A percentile compares a stretch with the other conserved stretches of the same genome.
These are phyloP conservation scores for Rissa tridactyla DNA, from an alignment of 2,113 vertebrate species.

Conservation along the genomic window DNA sequence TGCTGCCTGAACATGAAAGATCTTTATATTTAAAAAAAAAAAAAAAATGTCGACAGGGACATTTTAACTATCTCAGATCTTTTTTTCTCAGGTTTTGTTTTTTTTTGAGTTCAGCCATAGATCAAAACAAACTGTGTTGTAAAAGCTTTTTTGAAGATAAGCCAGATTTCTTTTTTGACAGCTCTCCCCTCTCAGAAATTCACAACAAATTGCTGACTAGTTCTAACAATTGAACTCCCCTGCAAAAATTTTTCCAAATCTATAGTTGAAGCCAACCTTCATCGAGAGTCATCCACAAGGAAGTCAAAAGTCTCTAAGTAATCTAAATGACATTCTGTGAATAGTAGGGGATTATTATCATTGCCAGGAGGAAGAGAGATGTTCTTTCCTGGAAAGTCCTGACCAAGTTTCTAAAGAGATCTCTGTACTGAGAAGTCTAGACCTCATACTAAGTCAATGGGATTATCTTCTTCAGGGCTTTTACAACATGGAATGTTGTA, in stretches of 20 bases:
- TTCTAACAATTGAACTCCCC: neutral
- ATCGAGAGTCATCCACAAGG: neutral
- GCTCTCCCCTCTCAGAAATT: constrained; percentile 7
- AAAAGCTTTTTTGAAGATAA: constrained; percentile 58
- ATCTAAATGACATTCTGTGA: neutral
- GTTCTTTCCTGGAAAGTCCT: neutral
- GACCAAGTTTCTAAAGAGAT: neutral
- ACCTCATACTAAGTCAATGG: neutral
- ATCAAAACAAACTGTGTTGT: constrained; percentile 43
- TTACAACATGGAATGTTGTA: neutral
- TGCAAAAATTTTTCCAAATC: neutral
- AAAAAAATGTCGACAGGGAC: neutral
- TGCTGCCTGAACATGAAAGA: constrained; percentile 19
- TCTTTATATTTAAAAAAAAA: neutral
- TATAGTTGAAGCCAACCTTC: neutral
- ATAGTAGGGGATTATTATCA: neutral
- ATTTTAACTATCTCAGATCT: constrained; percentile 13
- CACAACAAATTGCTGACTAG: constrained; percentile 10
- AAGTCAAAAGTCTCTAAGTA: neutral
- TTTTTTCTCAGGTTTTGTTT: neutral
- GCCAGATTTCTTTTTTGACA: constrained; percentile 24
- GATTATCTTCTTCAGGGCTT: neutral
- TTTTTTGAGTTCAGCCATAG: neutral
- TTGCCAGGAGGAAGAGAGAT: neutral
- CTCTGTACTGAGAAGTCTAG: neutral